phyloP scores from a whole-genome alignment of 2,888 invertebrate species.

The Odiellus spinosus region DNA sequence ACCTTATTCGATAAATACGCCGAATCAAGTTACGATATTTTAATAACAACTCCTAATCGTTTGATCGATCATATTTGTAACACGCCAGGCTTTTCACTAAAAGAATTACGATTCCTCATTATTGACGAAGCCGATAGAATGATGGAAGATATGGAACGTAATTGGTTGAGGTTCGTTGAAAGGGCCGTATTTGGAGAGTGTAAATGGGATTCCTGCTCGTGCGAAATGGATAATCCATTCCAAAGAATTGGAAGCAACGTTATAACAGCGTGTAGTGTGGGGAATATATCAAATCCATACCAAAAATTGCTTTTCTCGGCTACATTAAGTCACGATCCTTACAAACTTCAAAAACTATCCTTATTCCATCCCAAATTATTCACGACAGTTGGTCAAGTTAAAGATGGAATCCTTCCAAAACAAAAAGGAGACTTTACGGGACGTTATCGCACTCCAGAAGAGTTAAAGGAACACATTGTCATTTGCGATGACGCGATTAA shows the following conservation, averaged over 20 bases:
- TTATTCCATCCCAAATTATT: slow-evolving; percentile 85
- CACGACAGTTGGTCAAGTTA: slow-evolving; percentile 41
- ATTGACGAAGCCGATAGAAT: slow-evolving; percentile 96
- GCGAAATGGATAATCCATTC: background rate
- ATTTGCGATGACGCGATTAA: slow-evolving; percentile 38
- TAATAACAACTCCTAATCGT: slow-evolving; percentile 38
- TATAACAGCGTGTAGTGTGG: slow-evolving; percentile 5
- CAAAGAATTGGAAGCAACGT: slow-evolving; percentile 3
- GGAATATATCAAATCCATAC: slow-evolving; percentile 23
- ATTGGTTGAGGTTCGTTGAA: slow-evolving; percentile 43
- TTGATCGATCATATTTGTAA: slow-evolving; percentile 36
- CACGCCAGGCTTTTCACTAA: slow-evolving; percentile 24
- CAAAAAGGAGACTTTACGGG: slow-evolving; percentile 5
- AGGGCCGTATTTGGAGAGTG: slow-evolving; percentile 14
- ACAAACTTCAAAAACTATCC: slow-evolving; percentile 72
- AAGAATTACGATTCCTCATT: slow-evolving; percentile 48
- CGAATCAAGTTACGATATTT: slow-evolving; percentile 41
- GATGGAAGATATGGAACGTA: slow-evolving; percentile 75
- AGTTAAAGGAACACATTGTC: slow-evolving; percentile 28
- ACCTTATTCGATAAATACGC: slow-evolving; percentile 31
- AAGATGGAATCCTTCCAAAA: slow-evolving; percentile 1
- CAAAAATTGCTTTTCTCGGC: slow-evolving; percentile 96
- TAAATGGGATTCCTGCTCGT: slow-evolving; percentile 9
- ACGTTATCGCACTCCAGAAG: slow-evolving; percentile 12
- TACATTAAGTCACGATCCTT: slow-evolving; percentile 88